Evolutionary conservation across 2,113 vertebrate species (phyloP), one percentile per base, ranked within the genome.

Genomic region (Fulmarus glacialis): DNA sequence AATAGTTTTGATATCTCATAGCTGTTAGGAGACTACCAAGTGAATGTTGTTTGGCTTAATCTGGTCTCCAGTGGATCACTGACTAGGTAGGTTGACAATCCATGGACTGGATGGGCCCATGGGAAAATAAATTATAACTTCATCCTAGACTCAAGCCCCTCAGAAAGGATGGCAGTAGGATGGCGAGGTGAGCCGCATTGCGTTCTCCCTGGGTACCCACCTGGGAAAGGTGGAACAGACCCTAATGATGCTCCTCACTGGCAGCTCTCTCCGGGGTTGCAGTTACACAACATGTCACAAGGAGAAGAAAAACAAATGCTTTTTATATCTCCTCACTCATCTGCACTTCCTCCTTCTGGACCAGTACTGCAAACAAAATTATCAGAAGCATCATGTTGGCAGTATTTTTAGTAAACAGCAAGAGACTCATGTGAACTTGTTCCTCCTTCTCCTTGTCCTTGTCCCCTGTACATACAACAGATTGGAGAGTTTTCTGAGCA

Each of bases 361-460:
- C 45, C 34, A 93, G 60, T n/a, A 84, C 84, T 70, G 87, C 91
- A 95, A 96, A 97, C 81, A 95, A 59, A 87, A 87, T 71, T 92
- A 96, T 95, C 94, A 93, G 74, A 89, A 87, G 47, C 83, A 82
- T 96, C 91, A 18, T 4, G 62, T 27, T 87, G 78, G 83, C 81
- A 79, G 58, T 96, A 91, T 96, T 97, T 96, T 94, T 91, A 91
- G 96, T 91, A 91, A 93, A 95, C 78, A 94, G 52, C 15, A 58
- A 79, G 80, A 89, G 45, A 30, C 90, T 82, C 68, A 60, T 11
- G 70, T 93, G 90, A 94, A 86, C 36, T 93, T 95, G 81, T 97
- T 97, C 93, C 84, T 93, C 77, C 64, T 74, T 83, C 38, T 64
- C 45, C 26, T 70, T 74, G 84, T 88, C 73, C 75, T 71, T 94